Conservation (phyloP, 1,140 invertebrate species). For the Rhopalosiphum padi region DNA sequence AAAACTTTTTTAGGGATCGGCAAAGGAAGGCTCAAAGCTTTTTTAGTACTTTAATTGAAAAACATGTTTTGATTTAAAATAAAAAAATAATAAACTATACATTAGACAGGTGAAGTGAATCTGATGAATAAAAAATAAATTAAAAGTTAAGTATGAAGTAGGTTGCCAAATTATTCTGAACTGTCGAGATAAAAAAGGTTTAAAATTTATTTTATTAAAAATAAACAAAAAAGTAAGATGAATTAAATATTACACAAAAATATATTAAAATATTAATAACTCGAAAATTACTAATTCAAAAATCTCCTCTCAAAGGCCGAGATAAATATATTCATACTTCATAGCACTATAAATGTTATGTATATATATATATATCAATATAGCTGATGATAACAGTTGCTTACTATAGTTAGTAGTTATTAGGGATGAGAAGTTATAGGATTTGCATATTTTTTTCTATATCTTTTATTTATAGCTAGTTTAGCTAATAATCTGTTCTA, state of each 20-base stretch:
- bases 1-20: not conserved
- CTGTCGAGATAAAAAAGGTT: not conserved
- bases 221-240: not conserved
- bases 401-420: no score
- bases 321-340: no score
- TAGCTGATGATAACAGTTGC: not conserved
- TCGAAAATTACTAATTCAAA: no score
- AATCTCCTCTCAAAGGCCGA: no score
- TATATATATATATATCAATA: not conserved
- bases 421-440: no score
- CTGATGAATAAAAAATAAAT: not conserved
- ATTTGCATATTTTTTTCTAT: no score
- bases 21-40: not conserved
- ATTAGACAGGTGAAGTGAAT: not conserved
- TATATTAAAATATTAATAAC: no score
- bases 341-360: not conserved
- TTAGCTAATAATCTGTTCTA: no score
- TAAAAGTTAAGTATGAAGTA: constrained; percentile 1
- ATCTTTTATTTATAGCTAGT: no score
- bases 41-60: not conserved
- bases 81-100: not conserved
- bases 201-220: not conserved
- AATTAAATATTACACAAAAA: not conserved
- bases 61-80: constrained; percentile 2
- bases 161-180: not conserved